Evolutionary conservation across 2,113 vertebrate genomes (phyloP).

Genomic region (Lophotis ruficrista): DNA sequence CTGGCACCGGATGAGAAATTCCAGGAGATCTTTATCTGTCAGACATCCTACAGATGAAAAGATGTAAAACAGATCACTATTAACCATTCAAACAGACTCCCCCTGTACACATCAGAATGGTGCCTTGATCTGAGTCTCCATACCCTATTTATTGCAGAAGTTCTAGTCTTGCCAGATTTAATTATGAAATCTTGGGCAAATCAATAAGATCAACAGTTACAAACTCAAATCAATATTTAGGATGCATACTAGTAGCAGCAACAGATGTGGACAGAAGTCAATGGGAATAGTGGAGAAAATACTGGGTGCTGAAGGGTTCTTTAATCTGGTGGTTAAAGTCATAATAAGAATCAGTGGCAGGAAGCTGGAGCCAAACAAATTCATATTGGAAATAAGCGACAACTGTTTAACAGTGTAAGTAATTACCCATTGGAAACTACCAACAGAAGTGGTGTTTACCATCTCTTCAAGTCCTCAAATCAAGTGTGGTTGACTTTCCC

Average conservation of each 20-base stretch:
- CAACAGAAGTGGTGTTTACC: slow-evolving; percentile 44
- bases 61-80: neutral
- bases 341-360: slow-evolving; percentile 57
- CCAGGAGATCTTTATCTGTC: slow-evolving; percentile 92
- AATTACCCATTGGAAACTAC: slow-evolving; percentile 43
- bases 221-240: neutral
- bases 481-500: neutral
- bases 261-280: slow-evolving; percentile 27
- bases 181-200: neutral
- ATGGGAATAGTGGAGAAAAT: slow-evolving; percentile 15
- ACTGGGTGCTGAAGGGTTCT: slow-evolving; percentile 46
- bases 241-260: neutral
- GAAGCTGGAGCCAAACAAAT: slow-evolving; percentile 26
- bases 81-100: neutral
- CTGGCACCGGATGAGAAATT: slow-evolving; percentile 87
- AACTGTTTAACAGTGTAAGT: slow-evolving; percentile 32
- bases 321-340: slow-evolving; percentile 48
- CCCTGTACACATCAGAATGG: fast-evolving
- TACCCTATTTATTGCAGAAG: neutral
- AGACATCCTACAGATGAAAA: slow-evolving; percentile 81
- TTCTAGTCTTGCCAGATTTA: neutral
- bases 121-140: neutral
- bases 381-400: slow-evolving; percentile 17
- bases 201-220: neutral
- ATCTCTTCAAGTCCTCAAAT: slow-evolving; percentile 14